These are phyloP conservation scores for Aldrovandia affinis DNA, from an alignment of 2,797 vertebrate species.

Conservation along the genomic window DNA sequence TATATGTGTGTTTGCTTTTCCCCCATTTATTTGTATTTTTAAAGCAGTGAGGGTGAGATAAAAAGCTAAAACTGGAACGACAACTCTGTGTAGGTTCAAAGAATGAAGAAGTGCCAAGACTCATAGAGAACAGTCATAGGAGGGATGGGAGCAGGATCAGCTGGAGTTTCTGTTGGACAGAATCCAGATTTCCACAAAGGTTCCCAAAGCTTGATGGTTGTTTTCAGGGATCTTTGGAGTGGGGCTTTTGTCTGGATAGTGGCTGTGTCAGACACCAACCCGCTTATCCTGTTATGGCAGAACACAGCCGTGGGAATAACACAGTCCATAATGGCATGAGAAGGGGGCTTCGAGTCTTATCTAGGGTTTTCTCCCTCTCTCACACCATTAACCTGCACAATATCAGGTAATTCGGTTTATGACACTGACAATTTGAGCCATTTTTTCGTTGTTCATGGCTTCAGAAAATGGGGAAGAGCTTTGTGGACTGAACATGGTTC, in stretches of 20 bases:
- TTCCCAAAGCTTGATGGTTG: constrained; percentile 23
- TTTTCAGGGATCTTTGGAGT: constrained; percentile 2
- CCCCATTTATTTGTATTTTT: not conserved
- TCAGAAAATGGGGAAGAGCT: not conserved
- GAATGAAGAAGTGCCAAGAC: not conserved
- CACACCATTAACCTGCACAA: not conserved
- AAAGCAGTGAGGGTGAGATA: not conserved
- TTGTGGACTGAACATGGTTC: not conserved
- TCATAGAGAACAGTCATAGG: not conserved
- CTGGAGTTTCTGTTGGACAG: not conserved
- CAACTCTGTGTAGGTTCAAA: not conserved
- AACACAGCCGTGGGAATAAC: constrained; percentile 6
- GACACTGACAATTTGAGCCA: not conserved
- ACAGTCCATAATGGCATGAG: constrained; percentile 15
- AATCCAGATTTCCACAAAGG: not conserved
- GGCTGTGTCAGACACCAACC: constrained; percentile 10
- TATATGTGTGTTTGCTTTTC: not conserved
- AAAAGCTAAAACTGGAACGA: not conserved
- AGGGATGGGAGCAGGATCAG: not conserved
- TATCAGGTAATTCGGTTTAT: not conserved
- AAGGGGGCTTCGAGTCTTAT: not conserved
- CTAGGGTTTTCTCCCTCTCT: not conserved
- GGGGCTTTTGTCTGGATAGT: constrained; percentile 14
- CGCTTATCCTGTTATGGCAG: constrained; percentile 23
- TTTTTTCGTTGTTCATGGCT: not conserved